Base-by-base conservation (phyloP, 2,797 vertebrate species). In the Tenualosa ilisha region DNA sequence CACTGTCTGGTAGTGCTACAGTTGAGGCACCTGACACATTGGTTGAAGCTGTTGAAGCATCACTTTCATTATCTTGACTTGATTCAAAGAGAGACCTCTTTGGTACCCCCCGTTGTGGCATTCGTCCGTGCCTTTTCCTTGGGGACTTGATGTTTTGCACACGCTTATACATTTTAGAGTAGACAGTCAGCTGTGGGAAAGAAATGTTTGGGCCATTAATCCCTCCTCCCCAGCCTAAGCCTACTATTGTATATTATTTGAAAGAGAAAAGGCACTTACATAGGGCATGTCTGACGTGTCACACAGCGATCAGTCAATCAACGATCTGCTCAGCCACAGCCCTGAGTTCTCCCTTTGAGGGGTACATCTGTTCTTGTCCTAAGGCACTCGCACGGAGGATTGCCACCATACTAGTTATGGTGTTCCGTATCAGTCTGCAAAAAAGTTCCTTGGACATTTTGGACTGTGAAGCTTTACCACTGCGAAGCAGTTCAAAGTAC, bases 381-480 rank as follows among this genome's bases (percentile, higher is more conserved):
- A 85, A 79, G 37, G 59, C 61, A 68, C 86, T 88, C 63, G 87
- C 84, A 83, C 81, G 84, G 82, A 86, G 68, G 72, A 88, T 86
- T 15, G 65, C 85, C 82, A 87, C 82, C 84, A 84, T 89, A 72
- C 85, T 88, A 68, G 87, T 84, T 56, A 88, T 40, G 0, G 85
- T 88, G 82, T 88, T 90, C 56, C 87, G 89, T 82, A 83, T 68
- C 84, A 89, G 86, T 68, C 87, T 85, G 81, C 86, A 85, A 83
- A 84, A 87, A 84, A 87, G 68, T 68, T 89, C 86, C 85, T 88
- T 90, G 26, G 86, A 89, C 85, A 86, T 88, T 53, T 68, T 40
- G 37, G 49, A 75, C 17, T 83, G 84, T 46, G 54, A 50, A 31
- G 86, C 85, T 86, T 43, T 85, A 6, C 82, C 85, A 84, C 56